phyloP scores from a whole-genome alignment of 1,140 invertebrate species.

The Oscheius sp. region DNA sequence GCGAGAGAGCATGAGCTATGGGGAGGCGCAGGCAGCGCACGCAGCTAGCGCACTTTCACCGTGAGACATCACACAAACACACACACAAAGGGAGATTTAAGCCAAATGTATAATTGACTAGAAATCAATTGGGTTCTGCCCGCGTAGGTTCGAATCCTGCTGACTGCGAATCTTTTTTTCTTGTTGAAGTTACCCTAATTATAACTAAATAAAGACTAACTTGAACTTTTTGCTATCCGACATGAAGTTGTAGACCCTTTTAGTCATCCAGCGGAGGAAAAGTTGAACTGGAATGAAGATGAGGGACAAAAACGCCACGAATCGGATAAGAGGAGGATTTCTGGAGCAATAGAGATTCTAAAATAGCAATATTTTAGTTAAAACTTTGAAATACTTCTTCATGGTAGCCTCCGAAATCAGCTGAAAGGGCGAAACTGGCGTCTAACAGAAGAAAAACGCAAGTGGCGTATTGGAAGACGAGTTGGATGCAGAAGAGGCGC shows the following conservation, averaged over 20 bases:
- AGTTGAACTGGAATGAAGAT: slow-evolving; percentile 53
- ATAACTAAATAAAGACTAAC: slow-evolving; percentile 31
- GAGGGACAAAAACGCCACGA: slow-evolving; percentile 53
- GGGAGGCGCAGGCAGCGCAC: too few relatives aligned
- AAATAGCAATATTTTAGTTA: background rate
- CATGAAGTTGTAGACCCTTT: slow-evolving; percentile 57
- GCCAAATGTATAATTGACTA: slow-evolving; percentile 35
- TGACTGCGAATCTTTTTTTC: slow-evolving; percentile 30
- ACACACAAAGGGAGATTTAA: too few relatives aligned
- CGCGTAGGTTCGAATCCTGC: slow-evolving; percentile 48
- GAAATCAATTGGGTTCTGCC: slow-evolving; percentile 47
- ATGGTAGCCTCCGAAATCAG: slow-evolving; percentile 58
- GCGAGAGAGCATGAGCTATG: too few relatives aligned
- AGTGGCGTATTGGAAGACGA: slow-evolving; percentile 57
- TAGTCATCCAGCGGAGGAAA: slow-evolving; percentile 55
- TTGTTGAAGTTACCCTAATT: background rate
- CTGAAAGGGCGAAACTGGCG: slow-evolving; percentile 54
- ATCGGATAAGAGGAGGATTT: slow-evolving; percentile 53
- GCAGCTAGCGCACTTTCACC: too few relatives aligned
- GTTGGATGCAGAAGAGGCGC: slow-evolving; percentile 50
- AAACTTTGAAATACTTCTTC: slow-evolving; percentile 41
- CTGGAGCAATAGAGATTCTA: slow-evolving; percentile 43
- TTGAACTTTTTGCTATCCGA: slow-evolving; percentile 51
- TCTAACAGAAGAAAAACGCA: slow-evolving; percentile 57
- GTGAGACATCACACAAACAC: too few relatives aligned